Conservation (phyloP, 2,797 vertebrate genomes). For the Coregonus suidteri region DNA sequence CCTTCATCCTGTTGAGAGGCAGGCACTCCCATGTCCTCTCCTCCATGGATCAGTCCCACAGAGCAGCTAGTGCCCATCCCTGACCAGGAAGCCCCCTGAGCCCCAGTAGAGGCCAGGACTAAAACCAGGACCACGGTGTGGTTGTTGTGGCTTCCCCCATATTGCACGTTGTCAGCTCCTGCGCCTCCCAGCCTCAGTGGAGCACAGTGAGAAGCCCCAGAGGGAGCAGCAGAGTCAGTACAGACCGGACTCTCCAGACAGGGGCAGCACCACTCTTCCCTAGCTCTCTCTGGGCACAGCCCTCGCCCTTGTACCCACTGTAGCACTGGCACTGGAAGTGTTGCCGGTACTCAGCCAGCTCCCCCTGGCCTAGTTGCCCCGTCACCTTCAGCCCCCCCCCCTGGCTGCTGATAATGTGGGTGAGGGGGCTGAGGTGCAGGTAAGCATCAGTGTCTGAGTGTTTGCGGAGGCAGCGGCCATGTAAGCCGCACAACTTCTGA, state of each 20-base stretch:
- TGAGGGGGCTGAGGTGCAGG: slow-evolving; percentile 75
- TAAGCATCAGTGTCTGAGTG: slow-evolving; percentile 67
- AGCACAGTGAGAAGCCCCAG: slow-evolving; percentile 67
- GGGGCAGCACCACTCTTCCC: slow-evolving; percentile 63
- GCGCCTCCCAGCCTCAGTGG: slow-evolving; percentile 55
- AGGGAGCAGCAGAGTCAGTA: slow-evolving; percentile 63
- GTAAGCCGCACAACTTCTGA: slow-evolving; percentile 64
- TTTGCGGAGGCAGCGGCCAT: slow-evolving; percentile 77
- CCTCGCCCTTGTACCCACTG: slow-evolving; percentile 73
- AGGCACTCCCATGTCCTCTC: slow-evolving; percentile 9
- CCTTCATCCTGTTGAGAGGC: not conserved
- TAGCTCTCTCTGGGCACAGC: slow-evolving; percentile 63
- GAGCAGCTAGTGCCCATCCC: not conserved
- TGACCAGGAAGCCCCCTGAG: not conserved
- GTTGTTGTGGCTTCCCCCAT: not conserved
- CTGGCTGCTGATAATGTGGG: slow-evolving; percentile 68
- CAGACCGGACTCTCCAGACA: slow-evolving; percentile 56
- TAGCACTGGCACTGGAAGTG: slow-evolving; percentile 85
- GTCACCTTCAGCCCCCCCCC: slow-evolving; percentile 60
- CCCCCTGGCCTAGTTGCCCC: slow-evolving; percentile 58
- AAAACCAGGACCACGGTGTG: not conserved
- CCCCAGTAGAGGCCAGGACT: not conserved
- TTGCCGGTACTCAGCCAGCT: slow-evolving; percentile 55
- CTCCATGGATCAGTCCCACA: not conserved
- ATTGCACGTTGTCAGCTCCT: not conserved